Evolutionary conservation across 2,113 vertebrate genomes (phyloP), one percentile per base, ranked within the genome.

Genomic region (Zosterops japonicus): DNA sequence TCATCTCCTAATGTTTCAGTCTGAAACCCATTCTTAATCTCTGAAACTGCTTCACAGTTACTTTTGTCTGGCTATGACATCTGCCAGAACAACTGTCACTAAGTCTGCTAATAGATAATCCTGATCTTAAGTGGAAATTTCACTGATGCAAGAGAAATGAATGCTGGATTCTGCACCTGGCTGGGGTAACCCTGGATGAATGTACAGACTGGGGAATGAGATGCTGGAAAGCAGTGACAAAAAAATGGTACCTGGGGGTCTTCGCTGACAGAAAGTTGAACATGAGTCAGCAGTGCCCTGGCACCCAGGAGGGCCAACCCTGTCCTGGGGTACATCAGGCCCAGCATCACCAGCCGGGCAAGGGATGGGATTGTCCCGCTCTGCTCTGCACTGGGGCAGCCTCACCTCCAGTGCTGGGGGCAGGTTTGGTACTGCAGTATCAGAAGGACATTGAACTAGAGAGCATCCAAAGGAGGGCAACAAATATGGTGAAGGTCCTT

Each of bases 301-400:
- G 24, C 1, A 50, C 9, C 29, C 53, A n/a, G 35, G 24, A 41
- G 29, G 4, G 9, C 24, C 24, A 60, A 5, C 2, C 5, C 0
- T 50, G 12, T 19, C 35, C 19, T 50, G 29, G 19, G 8, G 3
- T 22, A 1, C 29, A 59, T n/a, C 64, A 50, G 53, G 23, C 7
- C 5, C 35, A 59, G 2, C 29, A 59, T 11, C 0, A 0, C 3
- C 23, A 69, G 23, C 35, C 0, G 0, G 44, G 11, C 53, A 69
- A 49, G 23, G 11, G 11, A 41, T 18, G 22, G 11, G 14, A 50
- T 70, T 82, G 23, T 60, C 29, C 65, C 0, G 0, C 9, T 41
- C 9, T 82, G 55, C 44, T 60, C 65, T 60, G 44, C 1, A 2
- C 35, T 69, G 35, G 44, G 7, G 10, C 0, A 0, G 22, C 35